Evolutionary conservation across 2,113 vertebrate genomes (phyloP).

Genomic region (Burhinus bistriatus): DNA sequence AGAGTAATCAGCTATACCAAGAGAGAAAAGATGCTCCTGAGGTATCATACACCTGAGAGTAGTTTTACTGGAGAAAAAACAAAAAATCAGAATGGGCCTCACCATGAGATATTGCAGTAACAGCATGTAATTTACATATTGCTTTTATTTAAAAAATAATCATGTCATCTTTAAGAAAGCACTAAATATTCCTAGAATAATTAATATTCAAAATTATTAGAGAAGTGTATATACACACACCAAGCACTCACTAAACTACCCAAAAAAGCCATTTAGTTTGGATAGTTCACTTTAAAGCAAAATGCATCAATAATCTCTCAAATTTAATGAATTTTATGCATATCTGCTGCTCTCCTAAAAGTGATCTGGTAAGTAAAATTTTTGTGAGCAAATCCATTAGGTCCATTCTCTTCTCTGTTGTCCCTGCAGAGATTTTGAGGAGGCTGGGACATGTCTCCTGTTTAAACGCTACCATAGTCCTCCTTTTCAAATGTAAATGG

Average conservation of each 20-base stretch:
- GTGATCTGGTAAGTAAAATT: background rate
- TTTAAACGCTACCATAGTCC: background rate
- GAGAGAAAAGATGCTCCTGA: background rate
- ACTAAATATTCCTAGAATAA: background rate
- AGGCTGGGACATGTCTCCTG: background rate
- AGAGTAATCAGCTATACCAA: background rate
- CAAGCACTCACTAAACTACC: background rate
- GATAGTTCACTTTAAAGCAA: background rate
- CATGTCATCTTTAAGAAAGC: background rate
- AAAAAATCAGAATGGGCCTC: background rate
- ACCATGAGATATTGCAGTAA: background rate
- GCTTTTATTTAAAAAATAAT: background rate
- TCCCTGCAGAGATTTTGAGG: background rate
- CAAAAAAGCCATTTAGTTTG: background rate
- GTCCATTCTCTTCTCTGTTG: background rate
- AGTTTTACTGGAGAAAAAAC: background rate
- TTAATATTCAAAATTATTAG: background rate
- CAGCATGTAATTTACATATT: background rate
- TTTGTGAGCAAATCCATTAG: background rate
- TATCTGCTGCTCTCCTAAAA: background rate
- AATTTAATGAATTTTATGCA: background rate
- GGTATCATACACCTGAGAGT: background rate
- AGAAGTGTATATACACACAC: background rate
- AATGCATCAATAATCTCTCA: background rate
- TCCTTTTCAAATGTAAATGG: constrained; percentile 9